Evolutionary conservation across 2,888 invertebrate species (phyloP).

Genomic region (Eristalis pertinax): DNA sequence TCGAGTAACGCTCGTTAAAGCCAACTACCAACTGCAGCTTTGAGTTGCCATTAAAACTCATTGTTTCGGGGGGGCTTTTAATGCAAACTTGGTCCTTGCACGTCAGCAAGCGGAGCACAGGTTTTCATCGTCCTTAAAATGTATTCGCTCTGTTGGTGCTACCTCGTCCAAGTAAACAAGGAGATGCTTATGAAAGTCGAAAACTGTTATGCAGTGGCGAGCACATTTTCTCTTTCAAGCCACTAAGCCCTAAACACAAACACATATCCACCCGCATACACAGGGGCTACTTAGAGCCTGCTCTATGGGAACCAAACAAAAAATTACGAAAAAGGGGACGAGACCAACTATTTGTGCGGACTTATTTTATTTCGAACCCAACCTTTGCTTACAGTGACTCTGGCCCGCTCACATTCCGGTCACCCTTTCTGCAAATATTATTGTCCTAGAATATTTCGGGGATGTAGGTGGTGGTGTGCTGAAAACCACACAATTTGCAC

Average conservation of each 20-base stretch:
- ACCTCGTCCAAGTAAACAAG: neutral
- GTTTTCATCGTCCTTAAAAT: conserved; percentile 14
- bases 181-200: conserved; percentile 32
- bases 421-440: neutral
- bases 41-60: conserved; percentile 42
- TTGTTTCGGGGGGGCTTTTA: neutral
- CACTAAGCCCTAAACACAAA: conserved; percentile 37
- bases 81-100: conserved; percentile 31
- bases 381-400: neutral
- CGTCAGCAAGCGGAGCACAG: no score
- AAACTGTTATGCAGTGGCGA: conserved; percentile 9
- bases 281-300: neutral
- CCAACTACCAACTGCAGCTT: conserved; percentile 54
- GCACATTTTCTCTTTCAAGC: conserved; percentile 32
- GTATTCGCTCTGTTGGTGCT: neutral
- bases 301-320: neutral
- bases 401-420: neutral
- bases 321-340: neutral
- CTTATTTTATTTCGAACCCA: conserved; percentile 18
- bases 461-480: conserved; percentile 1
- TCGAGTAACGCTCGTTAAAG: conserved; percentile 37
- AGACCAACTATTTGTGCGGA: conserved; percentile 1
- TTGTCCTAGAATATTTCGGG: neutral
- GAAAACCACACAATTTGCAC: conserved; percentile 64
- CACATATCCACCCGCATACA: neutral